Base-by-base conservation (phyloP, 2,113 vertebrate genomes). In the Prunella fulvescens region DNA sequence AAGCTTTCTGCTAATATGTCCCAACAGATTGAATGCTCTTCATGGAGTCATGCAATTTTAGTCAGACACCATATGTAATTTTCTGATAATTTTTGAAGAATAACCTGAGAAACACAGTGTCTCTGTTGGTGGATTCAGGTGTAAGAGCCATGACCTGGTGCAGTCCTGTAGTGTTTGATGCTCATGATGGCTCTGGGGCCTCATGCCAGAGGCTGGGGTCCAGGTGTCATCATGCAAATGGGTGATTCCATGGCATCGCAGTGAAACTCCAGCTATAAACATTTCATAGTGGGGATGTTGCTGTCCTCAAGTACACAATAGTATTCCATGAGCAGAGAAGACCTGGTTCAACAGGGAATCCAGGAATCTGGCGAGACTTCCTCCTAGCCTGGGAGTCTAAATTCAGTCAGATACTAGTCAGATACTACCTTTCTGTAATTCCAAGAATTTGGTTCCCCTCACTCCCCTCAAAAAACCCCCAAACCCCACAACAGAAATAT, bases 21-120 rank as follows among this genome's bases (percentile, higher is more conserved):
- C 47, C 19, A 44, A 66, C 7, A 70, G 10, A 74, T 11, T 70
- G 23, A 57, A 25, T 13, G 20, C 1, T 84, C 13, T 64, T 64
- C 24, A 24, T 29, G 9, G 11, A 64, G 31, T 60, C 48, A 79
- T 19, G 45, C 6, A 58, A 48, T 11, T 60, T 78, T 29, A 65
- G 12, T 44, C 22, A 47, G 74, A 7, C 2, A 90, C 8, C 12
- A 47, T 11, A 19, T 1, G 2, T 29, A 3, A 56, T 79, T 71
- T 81, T 81, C n/a, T 57, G 31, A 25, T 16, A 13, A 26, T 19
- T 66, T 92, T 58, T 28, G 56, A 58, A 16, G 8, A 31, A 20
- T 1, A 3, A 24, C 9, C 6, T 42, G 23, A 64, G 18, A 5
- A 72, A 0, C 4, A 17, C 1, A 1, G 3, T 76, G 19, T 28